phyloP scores from a whole-genome alignment of 2,113 vertebrate genomes.

The Tricholaema leucomelas region DNA sequence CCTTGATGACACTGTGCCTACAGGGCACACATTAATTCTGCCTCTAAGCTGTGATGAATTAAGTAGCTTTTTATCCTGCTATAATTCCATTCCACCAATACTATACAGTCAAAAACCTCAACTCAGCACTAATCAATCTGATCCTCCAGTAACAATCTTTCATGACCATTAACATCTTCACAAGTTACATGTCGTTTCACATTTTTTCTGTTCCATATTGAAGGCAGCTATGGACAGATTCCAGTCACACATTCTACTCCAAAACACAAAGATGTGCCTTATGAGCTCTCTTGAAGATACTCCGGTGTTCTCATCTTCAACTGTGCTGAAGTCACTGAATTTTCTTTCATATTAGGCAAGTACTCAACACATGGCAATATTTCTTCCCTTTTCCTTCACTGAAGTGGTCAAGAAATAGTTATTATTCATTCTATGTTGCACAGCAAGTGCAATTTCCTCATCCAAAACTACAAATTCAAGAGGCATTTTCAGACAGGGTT shows the following conservation, averaged over 20 bases:
- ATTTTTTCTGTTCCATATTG: background rate
- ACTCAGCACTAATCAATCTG: background rate
- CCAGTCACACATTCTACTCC: background rate
- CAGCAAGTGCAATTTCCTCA: background rate
- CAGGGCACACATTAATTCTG: background rate
- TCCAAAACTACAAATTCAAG: background rate
- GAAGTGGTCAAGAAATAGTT: background rate
- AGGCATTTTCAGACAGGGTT: background rate
- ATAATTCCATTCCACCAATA: background rate
- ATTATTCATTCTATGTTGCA: background rate
- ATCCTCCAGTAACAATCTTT: slow-evolving; percentile 5
- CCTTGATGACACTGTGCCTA: background rate
- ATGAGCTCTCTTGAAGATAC: background rate
- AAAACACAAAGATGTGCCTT: background rate
- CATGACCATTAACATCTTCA: background rate
- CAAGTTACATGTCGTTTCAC: background rate
- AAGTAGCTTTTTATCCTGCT: slow-evolving; percentile 9
- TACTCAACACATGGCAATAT: background rate
- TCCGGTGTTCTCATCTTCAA: fast-evolving
- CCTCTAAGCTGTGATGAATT: slow-evolving; percentile 29
- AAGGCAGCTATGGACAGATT: background rate
- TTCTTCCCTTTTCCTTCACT: background rate
- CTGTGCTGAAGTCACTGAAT: background rate
- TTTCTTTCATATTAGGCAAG: background rate
- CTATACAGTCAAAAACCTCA: background rate